Base-by-base conservation (phyloP, 1,140 invertebrate genomes). In the Olivierus martensii region DNA sequence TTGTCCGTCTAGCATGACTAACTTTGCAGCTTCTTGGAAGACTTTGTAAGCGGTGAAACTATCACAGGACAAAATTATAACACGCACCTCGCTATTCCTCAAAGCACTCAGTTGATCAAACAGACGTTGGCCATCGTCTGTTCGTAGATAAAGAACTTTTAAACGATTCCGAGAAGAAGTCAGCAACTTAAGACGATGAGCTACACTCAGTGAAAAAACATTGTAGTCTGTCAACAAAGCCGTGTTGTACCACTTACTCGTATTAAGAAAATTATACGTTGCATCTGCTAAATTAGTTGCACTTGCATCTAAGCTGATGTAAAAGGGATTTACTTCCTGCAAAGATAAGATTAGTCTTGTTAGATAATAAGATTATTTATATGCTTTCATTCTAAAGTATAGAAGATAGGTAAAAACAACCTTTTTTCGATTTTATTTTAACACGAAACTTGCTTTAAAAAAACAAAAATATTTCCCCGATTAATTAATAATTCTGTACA, bases 301-400 rank as follows among this genome's bases (percentile, higher is more conserved):
- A 38, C 19, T 49, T 15, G 54, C 49, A 38, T 56, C 54, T 18
- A 56, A 39, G 17, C 45, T 47, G 15, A 56, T 7, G 21, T 56
- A 56, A 19, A 51, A 56, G 1, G 38, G 49, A 17, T 56, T 39
- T 6, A 52, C 38, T 17, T 21, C 46, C 54, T 56, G 19, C 9
- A 46, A 28, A 28, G 28, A 15, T 28, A 28, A 28, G 28, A 28
- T 28, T 28, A 28, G 4, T 28, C 28, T 4, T 28, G 28, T 28
- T 28, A 28, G 4, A 6, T 28, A 28, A 28, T 28, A 9, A 28
- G 28, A 28, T 28, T 28, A 28, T 28, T 28, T 28, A n/a, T n/a
- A n/a, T 9, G 9, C 28, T 28, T 28, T 28, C 28, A 6, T 28
- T 28, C 9, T 28, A 28, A 28, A 28, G 9, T 28, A 28, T 28